phyloP scores from a whole-genome alignment of 2,113 vertebrate genomes.

The Cyprinodon brontotheroides region DNA sequence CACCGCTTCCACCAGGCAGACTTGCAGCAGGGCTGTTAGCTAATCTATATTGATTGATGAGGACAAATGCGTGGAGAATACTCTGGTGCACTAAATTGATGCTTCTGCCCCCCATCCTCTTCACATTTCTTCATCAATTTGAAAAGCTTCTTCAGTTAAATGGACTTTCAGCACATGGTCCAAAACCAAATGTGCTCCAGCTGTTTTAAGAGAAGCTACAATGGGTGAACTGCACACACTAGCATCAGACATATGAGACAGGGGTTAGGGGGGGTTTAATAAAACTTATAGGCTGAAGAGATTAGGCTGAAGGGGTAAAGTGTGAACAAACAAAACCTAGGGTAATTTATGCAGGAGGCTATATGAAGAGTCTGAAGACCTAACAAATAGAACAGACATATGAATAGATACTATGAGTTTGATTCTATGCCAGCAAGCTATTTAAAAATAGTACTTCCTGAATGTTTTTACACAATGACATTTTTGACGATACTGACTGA shows the following conservation, averaged over 20 bases:
- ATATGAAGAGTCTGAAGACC: too few species aligned
- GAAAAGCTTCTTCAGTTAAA: conserved; percentile 5
- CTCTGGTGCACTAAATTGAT: conserved; percentile 28
- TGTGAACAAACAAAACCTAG: neutral
- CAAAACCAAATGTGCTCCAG: conserved; percentile 5
- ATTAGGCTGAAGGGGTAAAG: neutral
- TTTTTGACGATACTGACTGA: neutral
- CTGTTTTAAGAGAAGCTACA: conserved; percentile 1
- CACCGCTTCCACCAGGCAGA: conserved; percentile 37
- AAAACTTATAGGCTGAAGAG: too few species aligned
- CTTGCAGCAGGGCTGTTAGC: conserved; percentile 47
- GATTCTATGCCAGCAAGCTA: neutral
- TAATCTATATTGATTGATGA: conserved; percentile 59
- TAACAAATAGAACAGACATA: too few species aligned
- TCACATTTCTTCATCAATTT: conserved; percentile 18
- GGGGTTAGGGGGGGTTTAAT: too few species aligned
- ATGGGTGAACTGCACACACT: neutral
- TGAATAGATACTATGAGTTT: too few species aligned
- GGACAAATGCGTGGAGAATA: conserved; percentile 41
- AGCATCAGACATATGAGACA: neutral
- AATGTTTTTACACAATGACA: neutral
- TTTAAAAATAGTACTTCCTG: neutral
- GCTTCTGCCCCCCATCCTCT: conserved; percentile 9
- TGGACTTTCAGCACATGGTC: neutral
- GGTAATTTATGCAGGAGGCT: too few species aligned